These are phyloP conservation scores for Lepeophtheirus salmonis DNA, from an alignment of 1,140 invertebrate species.

Conservation along the genomic window DNA sequence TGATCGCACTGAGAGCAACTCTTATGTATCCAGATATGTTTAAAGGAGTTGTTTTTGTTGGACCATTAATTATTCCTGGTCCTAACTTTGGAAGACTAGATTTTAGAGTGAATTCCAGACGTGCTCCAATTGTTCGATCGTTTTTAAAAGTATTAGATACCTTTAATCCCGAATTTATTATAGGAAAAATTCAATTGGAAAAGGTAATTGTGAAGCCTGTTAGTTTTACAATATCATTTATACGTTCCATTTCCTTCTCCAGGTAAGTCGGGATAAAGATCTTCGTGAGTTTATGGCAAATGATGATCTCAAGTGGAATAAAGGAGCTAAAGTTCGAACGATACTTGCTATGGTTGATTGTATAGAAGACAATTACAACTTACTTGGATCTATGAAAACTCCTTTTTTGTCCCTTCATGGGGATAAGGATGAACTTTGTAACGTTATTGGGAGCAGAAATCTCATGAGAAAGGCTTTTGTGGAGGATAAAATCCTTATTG, in stretches of 20 bases:
- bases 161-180: background rate
- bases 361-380: background rate
- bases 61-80: conserved; percentile 5
- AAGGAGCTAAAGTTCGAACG: background rate
- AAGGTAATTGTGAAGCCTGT: too few species aligned
- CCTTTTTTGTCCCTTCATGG: background rate
- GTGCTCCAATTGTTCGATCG: background rate
- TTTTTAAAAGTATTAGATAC: background rate
- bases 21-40: background rate
- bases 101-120: background rate
- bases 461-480: background rate
- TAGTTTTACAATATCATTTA: background rate
- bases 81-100: background rate
- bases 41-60: background rate
- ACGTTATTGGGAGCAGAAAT: background rate
- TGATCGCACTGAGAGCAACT: background rate
- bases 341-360: background rate
- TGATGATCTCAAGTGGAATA: conserved; percentile 1
- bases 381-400: background rate
- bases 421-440: background rate
- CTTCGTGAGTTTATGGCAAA: background rate
- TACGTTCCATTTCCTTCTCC: background rate
- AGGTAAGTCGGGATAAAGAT: background rate
- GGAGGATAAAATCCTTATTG: background rate
- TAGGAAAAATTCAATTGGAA: background rate